Conservation (phyloP, 1,140 invertebrate genomes). For the Caerostris extrusa region DNA sequence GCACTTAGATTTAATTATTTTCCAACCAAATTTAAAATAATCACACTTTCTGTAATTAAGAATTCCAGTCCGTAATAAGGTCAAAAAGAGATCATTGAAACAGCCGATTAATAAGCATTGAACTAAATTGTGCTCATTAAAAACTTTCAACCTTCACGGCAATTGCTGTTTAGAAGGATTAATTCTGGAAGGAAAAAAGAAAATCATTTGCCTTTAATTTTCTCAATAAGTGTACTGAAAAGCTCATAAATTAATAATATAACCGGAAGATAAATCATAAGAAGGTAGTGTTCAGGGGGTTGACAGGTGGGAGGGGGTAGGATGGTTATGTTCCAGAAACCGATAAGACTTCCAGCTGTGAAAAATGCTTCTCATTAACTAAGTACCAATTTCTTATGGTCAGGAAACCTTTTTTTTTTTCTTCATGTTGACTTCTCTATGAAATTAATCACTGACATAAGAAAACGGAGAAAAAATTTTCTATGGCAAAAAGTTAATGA, state of each 20-base stretch:
- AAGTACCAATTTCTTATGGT: conserved; percentile 65
- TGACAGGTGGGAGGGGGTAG: conserved; percentile 1
- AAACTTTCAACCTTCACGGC: not conserved
- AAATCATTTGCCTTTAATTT: conserved; percentile 44
- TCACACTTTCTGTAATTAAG: not conserved
- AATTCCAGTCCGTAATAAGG: not conserved
- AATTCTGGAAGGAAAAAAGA: conserved; percentile 9
- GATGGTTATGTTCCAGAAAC: conserved; percentile 45
- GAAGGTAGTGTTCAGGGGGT: not conserved
- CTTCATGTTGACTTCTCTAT: conserved; percentile 62
- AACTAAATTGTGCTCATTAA: not conserved
- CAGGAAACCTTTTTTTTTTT: conserved; percentile 63
- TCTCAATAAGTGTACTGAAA: conserved; percentile 39
- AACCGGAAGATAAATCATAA: conserved; percentile 50
- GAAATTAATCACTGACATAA: conserved; percentile 71
- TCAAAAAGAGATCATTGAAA: not conserved
- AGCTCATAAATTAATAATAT: conserved; percentile 64
- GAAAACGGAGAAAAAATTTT: conserved; percentile 19
- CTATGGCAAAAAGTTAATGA: conserved; percentile 73
- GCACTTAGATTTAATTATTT: not conserved
- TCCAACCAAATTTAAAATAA: not conserved
- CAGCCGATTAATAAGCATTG: not conserved
- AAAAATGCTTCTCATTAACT: conserved; percentile 67
- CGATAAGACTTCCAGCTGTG: conserved; percentile 67
- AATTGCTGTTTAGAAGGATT: not conserved